Conservation (phyloP, 2,888 invertebrate genomes). For the Kryphioiulus occultus region DNA sequence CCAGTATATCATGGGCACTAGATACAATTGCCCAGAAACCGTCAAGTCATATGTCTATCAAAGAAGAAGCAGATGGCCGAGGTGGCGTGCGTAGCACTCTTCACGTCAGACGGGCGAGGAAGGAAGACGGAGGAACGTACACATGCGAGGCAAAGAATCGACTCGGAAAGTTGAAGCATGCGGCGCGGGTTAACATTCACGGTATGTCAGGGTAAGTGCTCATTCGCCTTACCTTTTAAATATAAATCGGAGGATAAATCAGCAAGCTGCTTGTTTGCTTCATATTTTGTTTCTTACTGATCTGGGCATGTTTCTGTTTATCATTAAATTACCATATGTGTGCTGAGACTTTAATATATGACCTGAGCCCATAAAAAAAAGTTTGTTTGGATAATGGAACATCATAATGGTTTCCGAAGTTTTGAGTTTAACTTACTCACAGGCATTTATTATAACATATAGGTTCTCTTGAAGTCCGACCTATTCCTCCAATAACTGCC, state of each 20-base stretch:
- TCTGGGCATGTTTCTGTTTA: no score
- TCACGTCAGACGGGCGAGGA: background rate
- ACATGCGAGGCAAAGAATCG: constrained; percentile 78
- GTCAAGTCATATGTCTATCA: background rate
- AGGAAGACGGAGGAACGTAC: constrained; percentile 80
- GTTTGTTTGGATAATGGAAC: no score
- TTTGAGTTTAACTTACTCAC: no score
- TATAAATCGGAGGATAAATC: background rate
- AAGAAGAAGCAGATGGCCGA: background rate
- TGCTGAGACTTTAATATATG: no score
- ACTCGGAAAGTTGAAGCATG: constrained; percentile 75
- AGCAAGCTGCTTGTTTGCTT: no score
- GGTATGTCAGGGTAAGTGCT: constrained; percentile 47
- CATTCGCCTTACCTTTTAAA: background rate
- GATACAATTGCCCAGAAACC: background rate
- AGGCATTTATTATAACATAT: constrained; percentile 53
- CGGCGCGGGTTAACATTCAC: constrained; percentile 74
- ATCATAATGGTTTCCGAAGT: no score
- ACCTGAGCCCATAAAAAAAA: no score
- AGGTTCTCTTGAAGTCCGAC: constrained; percentile 80
- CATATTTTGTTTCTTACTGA: no score
- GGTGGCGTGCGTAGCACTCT: constrained; percentile 43
- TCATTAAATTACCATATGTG: no score
- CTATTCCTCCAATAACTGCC: constrained; percentile 81
- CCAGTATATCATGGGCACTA: constrained; percentile 35